These are phyloP conservation scores for Perca flavescens DNA, from an alignment of 2,113 vertebrate species.

Conservation along the genomic window DNA sequence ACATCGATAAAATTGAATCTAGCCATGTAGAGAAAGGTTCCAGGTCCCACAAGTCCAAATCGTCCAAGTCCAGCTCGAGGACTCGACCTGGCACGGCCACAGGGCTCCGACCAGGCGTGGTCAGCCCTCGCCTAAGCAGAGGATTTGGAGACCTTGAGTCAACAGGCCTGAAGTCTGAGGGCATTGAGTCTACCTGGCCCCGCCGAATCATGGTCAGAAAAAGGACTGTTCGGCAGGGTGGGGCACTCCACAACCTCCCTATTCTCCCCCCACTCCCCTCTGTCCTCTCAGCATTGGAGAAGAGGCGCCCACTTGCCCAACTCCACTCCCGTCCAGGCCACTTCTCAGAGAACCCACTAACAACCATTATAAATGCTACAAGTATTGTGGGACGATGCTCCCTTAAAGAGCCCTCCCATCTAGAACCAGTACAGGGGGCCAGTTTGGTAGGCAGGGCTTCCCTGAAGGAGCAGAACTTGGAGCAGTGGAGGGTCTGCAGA, in stretches of 20 bases:
- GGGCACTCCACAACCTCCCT: constrained; percentile 85
- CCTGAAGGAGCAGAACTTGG: constrained; percentile 81
- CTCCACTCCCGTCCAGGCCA: constrained; percentile 70
- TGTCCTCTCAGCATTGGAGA: constrained; percentile 79
- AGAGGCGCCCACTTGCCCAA: constrained; percentile 69
- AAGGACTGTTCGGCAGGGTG: constrained; percentile 85
- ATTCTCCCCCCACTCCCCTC: constrained; percentile 85
- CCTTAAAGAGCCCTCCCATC: constrained; percentile 75
- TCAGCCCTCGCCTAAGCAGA: constrained; percentile 62
- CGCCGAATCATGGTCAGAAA: constrained; percentile 83
- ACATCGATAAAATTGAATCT: constrained; percentile 30
- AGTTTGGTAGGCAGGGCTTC: constrained; percentile 73
- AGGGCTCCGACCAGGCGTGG: constrained; percentile 62
- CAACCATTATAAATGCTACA: constrained; percentile 52
- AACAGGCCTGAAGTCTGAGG: constrained; percentile 58
- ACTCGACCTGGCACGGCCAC: constrained; percentile 77
- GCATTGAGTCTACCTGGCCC: constrained; percentile 86
- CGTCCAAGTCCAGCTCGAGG: constrained; percentile 74
- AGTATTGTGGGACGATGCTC: constrained; percentile 76
- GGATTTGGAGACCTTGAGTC: constrained; percentile 64
- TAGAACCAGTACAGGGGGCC: constrained; percentile 47
- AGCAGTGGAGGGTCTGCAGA: constrained; percentile 82
- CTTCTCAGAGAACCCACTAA: constrained; percentile 75
- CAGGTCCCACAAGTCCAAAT: constrained; percentile 71
- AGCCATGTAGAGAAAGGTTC: constrained; percentile 52